phyloP scores from a whole-genome alignment of 2,113 vertebrate species.

The Phainopepla nitens region DNA sequence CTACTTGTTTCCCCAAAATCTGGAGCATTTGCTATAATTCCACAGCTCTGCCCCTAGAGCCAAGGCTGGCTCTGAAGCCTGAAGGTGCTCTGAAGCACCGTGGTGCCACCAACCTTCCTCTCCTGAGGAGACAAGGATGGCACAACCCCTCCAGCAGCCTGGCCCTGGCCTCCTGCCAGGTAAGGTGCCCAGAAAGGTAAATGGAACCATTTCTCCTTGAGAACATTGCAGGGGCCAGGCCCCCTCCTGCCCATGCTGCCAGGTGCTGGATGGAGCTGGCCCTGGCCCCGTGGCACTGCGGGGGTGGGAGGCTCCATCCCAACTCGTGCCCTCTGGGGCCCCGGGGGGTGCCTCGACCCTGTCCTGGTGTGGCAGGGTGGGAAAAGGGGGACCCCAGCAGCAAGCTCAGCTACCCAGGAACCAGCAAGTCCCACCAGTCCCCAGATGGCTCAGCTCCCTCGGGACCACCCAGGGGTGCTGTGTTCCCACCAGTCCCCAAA shows the following conservation, averaged over 20 bases:
- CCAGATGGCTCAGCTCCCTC: no score
- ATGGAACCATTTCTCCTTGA: not conserved
- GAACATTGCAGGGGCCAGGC: fast-evolving
- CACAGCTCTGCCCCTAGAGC: not conserved
- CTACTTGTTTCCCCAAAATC: not conserved
- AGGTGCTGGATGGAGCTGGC: fast-evolving
- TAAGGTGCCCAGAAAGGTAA: not conserved
- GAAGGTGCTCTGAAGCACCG: not conserved
- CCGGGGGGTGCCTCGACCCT: fast-evolving
- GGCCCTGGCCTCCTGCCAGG: not conserved
- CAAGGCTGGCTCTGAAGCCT: not conserved
- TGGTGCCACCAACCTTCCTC: fast-evolving
- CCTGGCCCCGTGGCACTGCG: fast-evolving
- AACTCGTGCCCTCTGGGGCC: fast-evolving
- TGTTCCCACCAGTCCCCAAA: fast-evolving
- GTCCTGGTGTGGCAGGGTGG: fast-evolving
- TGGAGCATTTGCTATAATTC: not conserved
- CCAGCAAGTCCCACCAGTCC: not conserved
- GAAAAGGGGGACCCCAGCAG: not conserved
- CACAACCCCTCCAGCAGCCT: not conserved
- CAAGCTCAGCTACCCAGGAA: not conserved
- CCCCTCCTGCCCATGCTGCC: not conserved
- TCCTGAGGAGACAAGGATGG: not conserved
- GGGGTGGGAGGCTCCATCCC: not conserved
- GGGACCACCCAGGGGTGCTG: not conserved